These are phyloP conservation scores for Corvus moneduloides DNA, from an alignment of 2,113 vertebrate genomes.

Conservation along the genomic window DNA sequence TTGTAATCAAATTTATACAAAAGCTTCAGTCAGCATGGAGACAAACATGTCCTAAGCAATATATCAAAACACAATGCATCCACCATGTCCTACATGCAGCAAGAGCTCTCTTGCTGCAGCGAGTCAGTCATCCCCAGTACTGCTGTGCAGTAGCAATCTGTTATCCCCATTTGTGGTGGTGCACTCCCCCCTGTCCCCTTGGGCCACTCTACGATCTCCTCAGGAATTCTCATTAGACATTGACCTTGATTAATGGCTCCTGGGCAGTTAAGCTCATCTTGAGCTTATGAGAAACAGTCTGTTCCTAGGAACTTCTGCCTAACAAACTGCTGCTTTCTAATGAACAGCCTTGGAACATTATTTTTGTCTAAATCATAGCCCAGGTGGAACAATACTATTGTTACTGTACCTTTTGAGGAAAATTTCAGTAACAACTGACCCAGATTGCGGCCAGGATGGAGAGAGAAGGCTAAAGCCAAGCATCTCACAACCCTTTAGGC, in stretches of 20 bases:
- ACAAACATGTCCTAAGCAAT: not conserved
- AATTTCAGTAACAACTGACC: not conserved
- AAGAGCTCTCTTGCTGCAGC: not conserved
- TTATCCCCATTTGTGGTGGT: not conserved
- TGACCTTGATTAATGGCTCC: not conserved
- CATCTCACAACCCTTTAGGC: not conserved
- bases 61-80: not conserved
- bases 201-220: not conserved
- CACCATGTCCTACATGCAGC: not conserved
- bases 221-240: not conserved
- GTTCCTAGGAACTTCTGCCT: not conserved
- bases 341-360: not conserved
- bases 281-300: not conserved
- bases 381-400: not conserved
- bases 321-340: not conserved
- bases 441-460: not conserved
- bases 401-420: not conserved
- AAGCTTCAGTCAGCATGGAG: not conserved
- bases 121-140: not conserved
- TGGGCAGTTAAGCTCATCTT: not conserved
- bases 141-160: not conserved
- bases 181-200: no score
- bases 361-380: not conserved
- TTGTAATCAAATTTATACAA: not conserved
- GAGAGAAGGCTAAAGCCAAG: not conserved